Evolutionary conservation across 2,797 vertebrate genomes (phyloP).

Genomic region (Notoglanidium macrostoma): DNA sequence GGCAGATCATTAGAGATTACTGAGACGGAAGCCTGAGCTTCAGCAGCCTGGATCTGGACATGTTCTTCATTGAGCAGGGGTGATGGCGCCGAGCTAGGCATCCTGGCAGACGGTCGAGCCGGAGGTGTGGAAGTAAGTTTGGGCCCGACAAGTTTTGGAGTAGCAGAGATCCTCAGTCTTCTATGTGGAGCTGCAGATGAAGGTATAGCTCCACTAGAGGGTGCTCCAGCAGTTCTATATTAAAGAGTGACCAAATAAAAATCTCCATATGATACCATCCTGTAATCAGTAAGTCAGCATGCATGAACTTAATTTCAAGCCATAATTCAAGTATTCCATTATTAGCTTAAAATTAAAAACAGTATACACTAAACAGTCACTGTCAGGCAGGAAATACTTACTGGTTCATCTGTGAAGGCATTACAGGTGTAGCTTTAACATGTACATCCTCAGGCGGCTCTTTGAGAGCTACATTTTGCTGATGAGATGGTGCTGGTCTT

Average conservation of each 20-base stretch:
- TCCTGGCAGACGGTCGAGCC: slow-evolving; percentile 52
- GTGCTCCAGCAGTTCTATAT: slow-evolving; percentile 68
- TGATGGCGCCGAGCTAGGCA: slow-evolving; percentile 65
- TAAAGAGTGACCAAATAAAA: slow-evolving; percentile 38
- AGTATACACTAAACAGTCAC: background rate
- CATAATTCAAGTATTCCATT: background rate
- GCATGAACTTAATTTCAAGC: background rate
- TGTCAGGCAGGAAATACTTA: slow-evolving; percentile 34
- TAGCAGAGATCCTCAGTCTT: slow-evolving; percentile 83
- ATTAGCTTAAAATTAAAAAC: background rate
- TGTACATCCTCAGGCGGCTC: slow-evolving; percentile 26
- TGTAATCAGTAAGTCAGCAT: background rate
- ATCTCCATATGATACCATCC: background rate
- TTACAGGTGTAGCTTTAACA: slow-evolving; percentile 10
- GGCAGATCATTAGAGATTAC: background rate
- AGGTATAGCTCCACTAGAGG: slow-evolving; percentile 65
- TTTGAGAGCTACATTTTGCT: slow-evolving; percentile 13
- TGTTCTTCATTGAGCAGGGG: slow-evolving; percentile 48
- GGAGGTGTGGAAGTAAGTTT: slow-evolving; percentile 71
- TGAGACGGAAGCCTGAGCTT: slow-evolving; percentile 45
- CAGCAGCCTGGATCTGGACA: slow-evolving; percentile 51
- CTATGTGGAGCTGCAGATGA: slow-evolving; percentile 76
- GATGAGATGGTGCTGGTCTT: background rate
- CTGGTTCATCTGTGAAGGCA: slow-evolving; percentile 40
- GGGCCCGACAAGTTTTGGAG: slow-evolving; percentile 77